Evolutionary conservation across 2,888 invertebrate genomes (phyloP), one percentile per base, ranked within the genome.

Genomic region (Pantelozetes paolii): DNA sequence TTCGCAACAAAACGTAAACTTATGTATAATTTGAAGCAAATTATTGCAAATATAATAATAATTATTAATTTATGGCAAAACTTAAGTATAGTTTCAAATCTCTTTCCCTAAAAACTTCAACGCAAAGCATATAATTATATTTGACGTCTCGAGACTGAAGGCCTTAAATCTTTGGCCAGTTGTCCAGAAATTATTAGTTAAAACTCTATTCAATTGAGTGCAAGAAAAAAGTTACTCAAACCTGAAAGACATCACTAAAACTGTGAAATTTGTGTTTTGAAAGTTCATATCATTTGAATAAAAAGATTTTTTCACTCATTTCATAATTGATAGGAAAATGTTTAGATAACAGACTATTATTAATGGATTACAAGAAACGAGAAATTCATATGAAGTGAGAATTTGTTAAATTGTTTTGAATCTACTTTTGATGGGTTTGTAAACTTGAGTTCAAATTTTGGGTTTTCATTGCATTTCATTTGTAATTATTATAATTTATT

Each of bases 21-120:
- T 48, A 48, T 48, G 23, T 9, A 45, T 45, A 45, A 45, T 45
- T 45, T 57, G 15, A 15, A 57, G 57, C 23, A n/a, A 36, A 64
- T 64, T 32, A 59, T 59, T 64, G 30, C 20, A 64, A n/a, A n/a
- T 36, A 45, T 45, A 69, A 69, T 69, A 69, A 69, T 69, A 69
- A 69, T 69, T 45, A 69, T 69, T 69, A 69, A 69, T 42, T 69
- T 69, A 69, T 69, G 45, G 26, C 40, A 28, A 69, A 23, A 69
- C 26, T 45, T 69, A 69, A 69, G 45, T 69, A 69, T 69, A 69
- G 69, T 40, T 9, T 64, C 36, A 6, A 64, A 64, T 36, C 32
- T 8, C 32, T 32, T n/a, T 64, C 62, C 62, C 30, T 36, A 64
- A 64, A 64, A 62, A 62, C 62, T 62, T 32, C 5, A 45, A n/a